These are phyloP conservation scores for Drosophila rubida DNA, from an alignment of 2,888 invertebrate genomes.

Conservation along the genomic window DNA sequence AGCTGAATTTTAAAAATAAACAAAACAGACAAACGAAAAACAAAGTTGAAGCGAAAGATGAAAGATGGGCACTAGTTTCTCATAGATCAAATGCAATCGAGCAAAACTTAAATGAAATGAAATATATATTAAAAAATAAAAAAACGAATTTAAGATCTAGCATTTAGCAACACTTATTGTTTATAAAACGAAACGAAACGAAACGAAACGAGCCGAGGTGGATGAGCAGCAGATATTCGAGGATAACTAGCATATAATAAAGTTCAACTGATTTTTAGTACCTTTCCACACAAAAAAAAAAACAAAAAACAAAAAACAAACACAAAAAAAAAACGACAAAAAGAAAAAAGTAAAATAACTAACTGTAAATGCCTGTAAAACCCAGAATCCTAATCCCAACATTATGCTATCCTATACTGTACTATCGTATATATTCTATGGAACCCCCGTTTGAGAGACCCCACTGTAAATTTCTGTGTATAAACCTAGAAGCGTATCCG, in stretches of 20 bases:
- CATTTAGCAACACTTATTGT: constrained; percentile 77
- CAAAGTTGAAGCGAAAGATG: not conserved
- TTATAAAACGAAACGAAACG: constrained; percentile 69
- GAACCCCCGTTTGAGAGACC: constrained; percentile 40
- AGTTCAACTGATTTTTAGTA: constrained; percentile 81
- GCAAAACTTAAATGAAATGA: constrained; percentile 29
- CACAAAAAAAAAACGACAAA: constrained; percentile 1
- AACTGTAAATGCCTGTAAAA: constrained; percentile 74
- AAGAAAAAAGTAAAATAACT: constrained; percentile 32
- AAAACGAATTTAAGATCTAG: constrained; percentile 81
- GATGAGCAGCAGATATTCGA: constrained; percentile 11
- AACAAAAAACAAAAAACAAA: not conserved
- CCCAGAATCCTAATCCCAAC: constrained; percentile 32
- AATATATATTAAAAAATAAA: constrained; percentile 28
- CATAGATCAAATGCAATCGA: constrained; percentile 59
- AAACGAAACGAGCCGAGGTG: constrained; percentile 13
- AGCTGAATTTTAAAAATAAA: constrained; percentile 69
- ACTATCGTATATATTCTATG: constrained; percentile 15
- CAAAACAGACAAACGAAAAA: constrained; percentile 5
- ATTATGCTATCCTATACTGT: constrained; percentile 23
- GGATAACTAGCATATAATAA: constrained; percentile 58
- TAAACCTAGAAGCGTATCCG: constrained; percentile 69
- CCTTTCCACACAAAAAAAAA: constrained; percentile 59
- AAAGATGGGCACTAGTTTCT: constrained; percentile 52
- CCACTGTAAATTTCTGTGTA: constrained; percentile 83